phyloP scores from a whole-genome alignment of 1,140 invertebrate species.

The Musca domestica region DNA sequence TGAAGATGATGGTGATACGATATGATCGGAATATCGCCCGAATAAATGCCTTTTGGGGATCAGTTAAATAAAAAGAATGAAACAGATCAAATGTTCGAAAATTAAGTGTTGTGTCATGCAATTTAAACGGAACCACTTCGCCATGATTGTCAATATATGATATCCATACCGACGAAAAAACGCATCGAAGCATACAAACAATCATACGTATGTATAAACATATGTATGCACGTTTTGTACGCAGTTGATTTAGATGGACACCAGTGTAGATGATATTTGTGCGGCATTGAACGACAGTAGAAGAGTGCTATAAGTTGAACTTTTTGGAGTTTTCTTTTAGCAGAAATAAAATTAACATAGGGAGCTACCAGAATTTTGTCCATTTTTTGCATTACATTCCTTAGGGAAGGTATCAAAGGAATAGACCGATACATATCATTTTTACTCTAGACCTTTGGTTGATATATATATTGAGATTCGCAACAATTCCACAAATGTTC shows the following conservation, averaged over 20 bases:
- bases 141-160: not conserved
- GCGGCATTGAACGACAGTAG: not conserved
- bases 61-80: not conserved
- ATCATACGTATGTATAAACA: no score
- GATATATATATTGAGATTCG: no score
- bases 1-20: no score
- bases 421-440: no score
- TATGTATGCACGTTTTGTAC: no score
- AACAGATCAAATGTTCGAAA: conserved; percentile 14
- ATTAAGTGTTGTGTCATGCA: conserved; percentile 21
- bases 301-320: not conserved
- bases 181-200: not conserved
- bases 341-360: not conserved
- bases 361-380: not conserved
- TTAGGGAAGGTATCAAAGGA: no score
- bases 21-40: no score
- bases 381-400: no score
- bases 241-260: conserved; percentile 7
- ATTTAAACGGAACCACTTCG: conserved; percentile 20
- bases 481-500: no score
- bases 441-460: no score
- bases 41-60: no score
- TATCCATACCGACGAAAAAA: not conserved
- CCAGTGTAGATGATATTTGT: conserved; percentile 12
- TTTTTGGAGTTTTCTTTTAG: no score